Conservation (phyloP, 2,797 vertebrate species). For the Tauraco hartlaubi region DNA sequence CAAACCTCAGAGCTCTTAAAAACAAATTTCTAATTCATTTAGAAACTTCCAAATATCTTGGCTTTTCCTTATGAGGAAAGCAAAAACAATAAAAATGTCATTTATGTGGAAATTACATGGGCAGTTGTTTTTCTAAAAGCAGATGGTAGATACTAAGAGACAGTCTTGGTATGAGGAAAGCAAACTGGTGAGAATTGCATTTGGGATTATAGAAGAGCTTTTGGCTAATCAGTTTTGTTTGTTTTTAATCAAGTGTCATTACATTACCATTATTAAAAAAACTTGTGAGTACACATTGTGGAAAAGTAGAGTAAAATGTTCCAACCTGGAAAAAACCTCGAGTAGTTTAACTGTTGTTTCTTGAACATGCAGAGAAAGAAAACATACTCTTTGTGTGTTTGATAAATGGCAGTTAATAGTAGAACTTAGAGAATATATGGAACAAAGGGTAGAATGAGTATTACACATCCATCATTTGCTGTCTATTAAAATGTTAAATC, state of each 20-base stretch:
- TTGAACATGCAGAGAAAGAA: neutral
- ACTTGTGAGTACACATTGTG: neutral
- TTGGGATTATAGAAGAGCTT: neutral
- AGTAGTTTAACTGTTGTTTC: neutral
- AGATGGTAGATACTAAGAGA: neutral
- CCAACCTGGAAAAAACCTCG: neutral
- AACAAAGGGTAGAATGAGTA: neutral
- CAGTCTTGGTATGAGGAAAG: neutral
- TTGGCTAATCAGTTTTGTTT: conserved; percentile 5
- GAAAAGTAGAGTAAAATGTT: neutral
- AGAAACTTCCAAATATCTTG: neutral
- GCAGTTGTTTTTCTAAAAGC: neutral
- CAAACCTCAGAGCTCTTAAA: neutral
- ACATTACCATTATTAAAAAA: neutral
- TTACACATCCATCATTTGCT: neutral
- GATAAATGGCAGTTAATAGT: neutral
- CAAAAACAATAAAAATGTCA: neutral
- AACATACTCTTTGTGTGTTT: neutral
- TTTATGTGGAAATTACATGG: neutral
- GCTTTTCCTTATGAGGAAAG: neutral
- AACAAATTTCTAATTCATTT: neutral
- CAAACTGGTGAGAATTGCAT: neutral
- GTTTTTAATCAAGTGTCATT: conserved; percentile 28
- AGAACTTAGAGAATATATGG: neutral
- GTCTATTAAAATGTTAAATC: conserved; percentile 29